Conservation (phyloP, 2,113 vertebrate species). For the Malurus melanocephalus region DNA sequence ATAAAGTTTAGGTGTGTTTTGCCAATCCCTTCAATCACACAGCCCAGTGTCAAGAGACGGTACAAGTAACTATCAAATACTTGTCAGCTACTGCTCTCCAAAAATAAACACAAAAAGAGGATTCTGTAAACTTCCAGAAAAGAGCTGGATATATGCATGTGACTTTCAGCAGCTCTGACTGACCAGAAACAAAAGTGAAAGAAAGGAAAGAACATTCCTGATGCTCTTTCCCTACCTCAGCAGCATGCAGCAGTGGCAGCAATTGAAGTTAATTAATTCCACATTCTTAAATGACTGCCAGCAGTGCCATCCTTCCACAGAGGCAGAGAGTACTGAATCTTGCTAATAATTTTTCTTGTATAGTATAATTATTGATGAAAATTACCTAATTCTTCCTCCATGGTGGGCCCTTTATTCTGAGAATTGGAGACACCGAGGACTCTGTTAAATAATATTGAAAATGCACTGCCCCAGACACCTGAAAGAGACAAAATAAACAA, state of each 20-base stretch:
- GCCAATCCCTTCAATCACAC: neutral
- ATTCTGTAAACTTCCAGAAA: neutral
- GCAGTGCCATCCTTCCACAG: neutral
- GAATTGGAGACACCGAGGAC: conserved; percentile 85
- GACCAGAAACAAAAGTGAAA: neutral
- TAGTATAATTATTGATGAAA: neutral
- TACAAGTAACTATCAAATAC: neutral
- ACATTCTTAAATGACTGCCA: neutral
- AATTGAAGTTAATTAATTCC: neutral
- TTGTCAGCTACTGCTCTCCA: neutral
- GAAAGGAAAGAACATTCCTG: neutral
- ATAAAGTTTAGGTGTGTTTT: neutral
- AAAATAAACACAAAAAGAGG: neutral
- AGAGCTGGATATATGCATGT: neutral
- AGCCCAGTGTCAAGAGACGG: neutral
- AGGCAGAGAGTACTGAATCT: neutral
- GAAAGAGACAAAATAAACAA: conserved; percentile 5
- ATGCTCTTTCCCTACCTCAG: neutral
- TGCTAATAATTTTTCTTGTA: neutral
- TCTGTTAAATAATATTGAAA: conserved; percentile 97
- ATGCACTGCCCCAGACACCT: conserved; percentile 98
- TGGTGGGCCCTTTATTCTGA: conserved; percentile 82
- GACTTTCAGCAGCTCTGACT: neutral
- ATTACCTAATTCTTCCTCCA: conserved; percentile 97
- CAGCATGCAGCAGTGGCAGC: neutral